Conservation (phyloP, 1,140 invertebrate genomes). For the Ruditapes philippinarum region DNA sequence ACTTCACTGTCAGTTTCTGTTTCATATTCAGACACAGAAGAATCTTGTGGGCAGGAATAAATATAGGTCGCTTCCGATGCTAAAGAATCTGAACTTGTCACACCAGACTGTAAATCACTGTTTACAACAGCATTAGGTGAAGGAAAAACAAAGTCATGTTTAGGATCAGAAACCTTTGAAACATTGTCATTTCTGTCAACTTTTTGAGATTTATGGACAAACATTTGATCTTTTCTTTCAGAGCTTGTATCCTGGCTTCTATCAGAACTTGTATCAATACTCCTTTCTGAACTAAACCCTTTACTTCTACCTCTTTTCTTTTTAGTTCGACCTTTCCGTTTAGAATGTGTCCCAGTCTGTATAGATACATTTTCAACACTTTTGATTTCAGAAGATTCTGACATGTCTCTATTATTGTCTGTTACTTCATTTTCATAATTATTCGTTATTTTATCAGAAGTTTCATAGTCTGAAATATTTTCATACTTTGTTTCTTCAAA, state of each 20-base stretch:
- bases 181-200: not conserved
- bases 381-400: not conserved
- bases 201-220: not conserved
- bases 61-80: not conserved
- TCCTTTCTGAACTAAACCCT: not conserved
- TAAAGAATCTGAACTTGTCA: not conserved
- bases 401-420: not conserved
- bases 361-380: not conserved
- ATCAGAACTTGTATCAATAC: not conserved
- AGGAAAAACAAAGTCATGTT: not conserved
- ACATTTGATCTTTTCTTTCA: not conserved
- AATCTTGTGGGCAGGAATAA: not conserved
- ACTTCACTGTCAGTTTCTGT: not conserved
- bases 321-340: conserved; percentile 1
- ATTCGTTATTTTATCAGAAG: not conserved
- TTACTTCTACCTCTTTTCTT: conserved; percentile 18
- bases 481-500: not conserved
- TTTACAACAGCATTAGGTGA: not conserved
- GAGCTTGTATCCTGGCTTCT: not conserved
- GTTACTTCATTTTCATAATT: not conserved
- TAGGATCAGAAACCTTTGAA: not conserved
- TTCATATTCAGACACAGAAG: not conserved
- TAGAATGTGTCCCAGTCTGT: not conserved
- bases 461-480: not conserved
- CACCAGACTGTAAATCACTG: not conserved